A percentile compares a stretch with the other conserved stretches of the same genome.
These are phyloP conservation scores for Cebidichthys violaceus DNA, from an alignment of 2,113 vertebrate species.

Conservation along the genomic window DNA sequence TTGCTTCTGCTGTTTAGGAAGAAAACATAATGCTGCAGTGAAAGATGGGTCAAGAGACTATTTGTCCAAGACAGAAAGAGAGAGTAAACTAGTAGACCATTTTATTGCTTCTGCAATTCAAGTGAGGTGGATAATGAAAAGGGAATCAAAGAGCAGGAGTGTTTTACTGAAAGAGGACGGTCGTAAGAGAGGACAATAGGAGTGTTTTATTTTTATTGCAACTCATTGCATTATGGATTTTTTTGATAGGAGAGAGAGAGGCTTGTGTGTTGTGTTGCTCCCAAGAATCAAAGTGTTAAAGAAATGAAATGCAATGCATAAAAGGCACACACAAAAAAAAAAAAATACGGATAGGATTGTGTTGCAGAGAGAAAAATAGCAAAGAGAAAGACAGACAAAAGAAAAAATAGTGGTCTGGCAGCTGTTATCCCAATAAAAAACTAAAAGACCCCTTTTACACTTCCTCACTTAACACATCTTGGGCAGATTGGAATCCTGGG, in stretches of 20 bases:
- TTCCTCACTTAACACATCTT: background rate
- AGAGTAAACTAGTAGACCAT: background rate
- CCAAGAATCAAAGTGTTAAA: background rate
- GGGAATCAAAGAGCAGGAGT: background rate
- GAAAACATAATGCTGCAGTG: background rate
- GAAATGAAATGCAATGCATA: background rate
- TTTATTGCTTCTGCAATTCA: slow-evolving; percentile 29
- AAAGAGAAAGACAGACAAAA: background rate
- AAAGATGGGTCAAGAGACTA: background rate
- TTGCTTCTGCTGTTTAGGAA: background rate
- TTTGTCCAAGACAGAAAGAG: background rate
- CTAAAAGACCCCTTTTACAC: background rate
- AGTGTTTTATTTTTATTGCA: slow-evolving; percentile 13
- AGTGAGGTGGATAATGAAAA: slow-evolving; percentile 1
- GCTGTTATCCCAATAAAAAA: background rate
- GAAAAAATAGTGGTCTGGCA: background rate
- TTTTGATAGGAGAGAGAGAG: background rate
- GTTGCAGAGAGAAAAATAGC: background rate
- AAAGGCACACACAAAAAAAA: background rate
- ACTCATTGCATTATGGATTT: slow-evolving; percentile 24
- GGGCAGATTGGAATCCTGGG: background rate
- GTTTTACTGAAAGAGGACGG: slow-evolving; percentile 13
- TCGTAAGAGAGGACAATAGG: background rate
- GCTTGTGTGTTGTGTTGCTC: background rate
- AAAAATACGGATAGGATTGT: background rate